phyloP scores from a whole-genome alignment of 2,797 vertebrate genomes.

The Phoxinus dragarum region DNA sequence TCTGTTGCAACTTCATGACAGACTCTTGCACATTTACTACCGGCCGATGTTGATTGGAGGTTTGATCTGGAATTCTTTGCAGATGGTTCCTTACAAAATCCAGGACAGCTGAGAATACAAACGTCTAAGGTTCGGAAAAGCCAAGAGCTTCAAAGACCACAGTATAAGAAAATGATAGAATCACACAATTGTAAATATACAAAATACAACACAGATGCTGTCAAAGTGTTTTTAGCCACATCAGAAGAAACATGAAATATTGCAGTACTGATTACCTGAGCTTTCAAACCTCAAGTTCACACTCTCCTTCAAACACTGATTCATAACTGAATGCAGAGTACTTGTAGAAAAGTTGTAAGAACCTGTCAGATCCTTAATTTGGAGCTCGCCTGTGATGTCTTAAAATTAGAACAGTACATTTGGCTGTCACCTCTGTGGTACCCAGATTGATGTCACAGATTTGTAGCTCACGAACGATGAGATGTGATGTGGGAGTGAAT shows the following conservation, averaged over 20 bases:
- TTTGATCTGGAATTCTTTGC: slow-evolving; percentile 37
- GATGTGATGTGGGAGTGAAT: slow-evolving; percentile 48
- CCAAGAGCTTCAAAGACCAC: slow-evolving; percentile 14
- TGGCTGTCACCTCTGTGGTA: slow-evolving; percentile 48
- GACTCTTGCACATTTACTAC: slow-evolving; percentile 69
- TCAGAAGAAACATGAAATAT: slow-evolving; percentile 5
- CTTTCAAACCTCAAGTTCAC: slow-evolving; percentile 2
- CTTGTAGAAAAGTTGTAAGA: slow-evolving; percentile 14
- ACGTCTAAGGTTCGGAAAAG: slow-evolving; percentile 21
- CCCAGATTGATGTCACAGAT: slow-evolving; percentile 47
- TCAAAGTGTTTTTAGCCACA: not conserved
- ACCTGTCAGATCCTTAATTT: slow-evolving; percentile 30
- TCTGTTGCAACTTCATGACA: slow-evolving; percentile 65
- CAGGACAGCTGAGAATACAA: slow-evolving; percentile 17
- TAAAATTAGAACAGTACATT: slow-evolving; percentile 44
- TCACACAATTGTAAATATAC: slow-evolving; percentile 30
- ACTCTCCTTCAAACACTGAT: slow-evolving; percentile 3
- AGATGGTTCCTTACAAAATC: slow-evolving; percentile 38
- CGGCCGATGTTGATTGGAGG: slow-evolving; percentile 59
- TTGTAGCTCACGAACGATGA: slow-evolving; percentile 44
- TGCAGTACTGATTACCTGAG: not conserved
- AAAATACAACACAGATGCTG: slow-evolving; percentile 23
- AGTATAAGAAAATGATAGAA: not conserved
- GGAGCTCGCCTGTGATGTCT: slow-evolving; percentile 24
- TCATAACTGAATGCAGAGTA: slow-evolving; percentile 6